Conservation (phyloP, 2,797 vertebrate species). For the Remorina albescens region DNA sequence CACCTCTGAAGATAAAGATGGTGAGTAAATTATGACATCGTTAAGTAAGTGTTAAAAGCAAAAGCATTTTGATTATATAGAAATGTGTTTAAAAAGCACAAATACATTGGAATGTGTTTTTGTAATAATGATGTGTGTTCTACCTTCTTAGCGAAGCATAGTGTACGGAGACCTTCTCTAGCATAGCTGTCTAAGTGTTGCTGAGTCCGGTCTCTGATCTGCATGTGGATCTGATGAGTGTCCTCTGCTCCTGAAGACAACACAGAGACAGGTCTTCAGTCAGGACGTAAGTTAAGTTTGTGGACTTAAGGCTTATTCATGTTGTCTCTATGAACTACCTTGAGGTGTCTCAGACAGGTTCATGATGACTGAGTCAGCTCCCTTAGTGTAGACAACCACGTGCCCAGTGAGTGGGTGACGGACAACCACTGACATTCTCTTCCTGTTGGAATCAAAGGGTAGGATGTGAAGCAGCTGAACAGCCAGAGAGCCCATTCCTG, state of each 20-base stretch:
- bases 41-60: too few relatives aligned
- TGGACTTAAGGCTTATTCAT: too few relatives aligned
- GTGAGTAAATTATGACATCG: too few relatives aligned
- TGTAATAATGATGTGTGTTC: too few relatives aligned
- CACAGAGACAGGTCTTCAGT: not conserved
- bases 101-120: too few relatives aligned
- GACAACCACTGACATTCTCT: slow-evolving; percentile 96
- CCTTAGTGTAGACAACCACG: slow-evolving; percentile 95
- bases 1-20: too few relatives aligned
- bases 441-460: slow-evolving; percentile 93
- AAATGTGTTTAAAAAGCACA: too few relatives aligned
- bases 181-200: slow-evolving; percentile 92
- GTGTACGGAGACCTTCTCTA: slow-evolving; percentile 91
- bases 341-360: slow-evolving; percentile 78
- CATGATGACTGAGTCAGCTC: slow-evolving; percentile 94
- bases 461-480: slow-evolving; percentile 92
- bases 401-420: slow-evolving; percentile 90
- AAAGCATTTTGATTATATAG: too few relatives aligned
- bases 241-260: slow-evolving; percentile 51
- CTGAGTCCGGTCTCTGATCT: slow-evolving; percentile 88
- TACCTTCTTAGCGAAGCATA: slow-evolving; percentile 94
- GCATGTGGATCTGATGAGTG: slow-evolving; percentile 49
- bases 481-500: slow-evolving; percentile 84
- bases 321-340: slow-evolving; percentile 27
- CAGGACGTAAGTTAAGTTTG: not conserved